A percentile compares a stretch with the other conserved stretches of the same genome.
Conservation (phyloP, 2,888 invertebrate species). For the Rhamnusium bicolor region DNA sequence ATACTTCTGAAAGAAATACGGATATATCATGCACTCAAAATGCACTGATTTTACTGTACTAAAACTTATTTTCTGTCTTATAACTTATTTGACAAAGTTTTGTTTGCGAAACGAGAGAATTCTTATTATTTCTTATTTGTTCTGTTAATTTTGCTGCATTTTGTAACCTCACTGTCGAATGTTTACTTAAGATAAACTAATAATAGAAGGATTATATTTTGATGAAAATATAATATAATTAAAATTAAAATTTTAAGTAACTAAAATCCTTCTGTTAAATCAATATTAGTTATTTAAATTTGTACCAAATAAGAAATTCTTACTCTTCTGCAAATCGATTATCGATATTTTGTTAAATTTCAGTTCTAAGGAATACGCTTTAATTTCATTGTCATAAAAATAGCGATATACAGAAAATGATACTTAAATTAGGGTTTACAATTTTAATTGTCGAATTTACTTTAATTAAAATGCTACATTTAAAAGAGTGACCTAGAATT, state of each 20-base stretch:
- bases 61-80: neutral
- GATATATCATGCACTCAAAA: too few species aligned
- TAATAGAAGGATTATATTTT: slow-evolving; percentile 43
- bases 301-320: neutral
- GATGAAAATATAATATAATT: slow-evolving; percentile 64
- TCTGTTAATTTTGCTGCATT: slow-evolving; percentile 13
- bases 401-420: too few species aligned
- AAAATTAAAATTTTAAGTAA: slow-evolving; percentile 44
- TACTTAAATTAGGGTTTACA: too few species aligned
- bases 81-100: neutral
- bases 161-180: neutral
- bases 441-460: too few species aligned
- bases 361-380: too few species aligned
- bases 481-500: too few species aligned
- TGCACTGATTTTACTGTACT: too few species aligned
- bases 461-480: too few species aligned
- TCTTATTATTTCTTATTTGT: slow-evolving; percentile 16
- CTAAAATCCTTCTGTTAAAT: slow-evolving; percentile 25
- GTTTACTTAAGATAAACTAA: slow-evolving; percentile 26
- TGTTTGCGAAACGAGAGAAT: neutral
- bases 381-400: too few species aligned
- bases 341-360: too few species aligned
- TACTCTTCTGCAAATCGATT: neutral
- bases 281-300: slow-evolving; percentile 12
- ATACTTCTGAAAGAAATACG: too few species aligned